Conservation (phyloP, 2,888 invertebrate species). For the Ochropacha duplaris region DNA sequence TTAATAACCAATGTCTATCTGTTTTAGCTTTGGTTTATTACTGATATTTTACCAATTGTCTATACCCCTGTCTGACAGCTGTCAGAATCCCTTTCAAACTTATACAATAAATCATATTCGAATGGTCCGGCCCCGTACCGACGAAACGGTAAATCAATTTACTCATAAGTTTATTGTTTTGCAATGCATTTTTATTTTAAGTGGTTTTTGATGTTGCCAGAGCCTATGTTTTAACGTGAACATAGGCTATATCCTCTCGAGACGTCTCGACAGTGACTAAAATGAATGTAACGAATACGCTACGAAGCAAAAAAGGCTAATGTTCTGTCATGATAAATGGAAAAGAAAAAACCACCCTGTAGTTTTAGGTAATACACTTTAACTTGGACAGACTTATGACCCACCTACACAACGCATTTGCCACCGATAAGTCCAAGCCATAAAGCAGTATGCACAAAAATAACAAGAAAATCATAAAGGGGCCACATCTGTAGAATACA, state of each 20-base stretch:
- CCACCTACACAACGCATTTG: neutral
- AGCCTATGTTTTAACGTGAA: neutral
- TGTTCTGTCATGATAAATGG: neutral
- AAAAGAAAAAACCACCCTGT: too few species aligned
- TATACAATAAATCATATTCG: neutral
- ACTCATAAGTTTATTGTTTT: neutral
- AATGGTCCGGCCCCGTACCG: neutral
- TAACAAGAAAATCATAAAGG: neutral
- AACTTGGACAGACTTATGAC: too few species aligned
- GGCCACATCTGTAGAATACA: constrained; percentile 7
- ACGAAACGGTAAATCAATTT: neutral
- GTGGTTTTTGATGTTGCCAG: neutral
- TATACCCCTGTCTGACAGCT: neutral
- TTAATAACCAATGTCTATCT: neutral
- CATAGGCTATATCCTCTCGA: neutral
- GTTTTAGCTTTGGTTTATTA: neutral
- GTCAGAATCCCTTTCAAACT: neutral
- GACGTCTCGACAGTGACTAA: neutral
- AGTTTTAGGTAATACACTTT: too few species aligned
- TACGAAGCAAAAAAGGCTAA: neutral
- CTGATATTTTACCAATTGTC: neutral
- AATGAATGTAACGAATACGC: neutral
- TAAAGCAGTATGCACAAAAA: neutral
- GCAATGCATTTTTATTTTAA: neutral
- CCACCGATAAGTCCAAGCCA: too few species aligned